Conservation (phyloP, 2,888 invertebrate species). For the Ennomos erosarius region DNA sequence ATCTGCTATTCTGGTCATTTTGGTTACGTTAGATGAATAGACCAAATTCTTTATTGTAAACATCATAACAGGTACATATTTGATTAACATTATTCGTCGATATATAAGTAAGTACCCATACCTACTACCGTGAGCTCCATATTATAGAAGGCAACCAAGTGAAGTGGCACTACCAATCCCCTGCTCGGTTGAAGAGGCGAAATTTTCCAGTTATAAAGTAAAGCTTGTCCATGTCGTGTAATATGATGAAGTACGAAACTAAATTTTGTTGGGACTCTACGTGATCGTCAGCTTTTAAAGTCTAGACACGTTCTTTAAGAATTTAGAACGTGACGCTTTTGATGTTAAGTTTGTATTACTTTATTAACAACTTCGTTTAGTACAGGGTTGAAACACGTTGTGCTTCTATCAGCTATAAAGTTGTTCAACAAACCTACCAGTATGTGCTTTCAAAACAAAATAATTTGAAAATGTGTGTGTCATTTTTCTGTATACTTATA, state of each 20-base stretch:
- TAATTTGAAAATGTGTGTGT: too few species aligned
- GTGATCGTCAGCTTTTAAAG: conserved; percentile 17
- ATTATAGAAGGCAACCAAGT: conserved; percentile 7
- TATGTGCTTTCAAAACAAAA: too few species aligned
- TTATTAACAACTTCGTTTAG: neutral
- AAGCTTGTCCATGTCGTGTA: conserved; percentile 17
- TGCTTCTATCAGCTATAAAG: too few species aligned
- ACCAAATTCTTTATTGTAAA: too few species aligned
- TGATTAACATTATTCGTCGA: too few species aligned
- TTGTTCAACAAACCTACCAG: too few species aligned
- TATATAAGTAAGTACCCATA: too few species aligned
- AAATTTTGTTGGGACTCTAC: conserved; percentile 21
- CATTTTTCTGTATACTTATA: too few species aligned
- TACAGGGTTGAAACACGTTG: neutral
- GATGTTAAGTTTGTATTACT: conserved; percentile 1
- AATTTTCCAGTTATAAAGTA: conserved; percentile 25
- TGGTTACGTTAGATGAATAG: too few species aligned
- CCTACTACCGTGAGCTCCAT: too few species aligned
- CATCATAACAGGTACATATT: too few species aligned
- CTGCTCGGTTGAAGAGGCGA: conserved; percentile 5
- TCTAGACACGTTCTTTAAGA: conserved; percentile 14
- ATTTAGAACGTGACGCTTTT: conserved; percentile 2
- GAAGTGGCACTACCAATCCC: neutral
- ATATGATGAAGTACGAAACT: conserved; percentile 30
- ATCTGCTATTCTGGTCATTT: too few species aligned